These are phyloP conservation scores for Atractosteus spatula DNA, from an alignment of 2,113 vertebrate genomes.

Conservation along the genomic window DNA sequence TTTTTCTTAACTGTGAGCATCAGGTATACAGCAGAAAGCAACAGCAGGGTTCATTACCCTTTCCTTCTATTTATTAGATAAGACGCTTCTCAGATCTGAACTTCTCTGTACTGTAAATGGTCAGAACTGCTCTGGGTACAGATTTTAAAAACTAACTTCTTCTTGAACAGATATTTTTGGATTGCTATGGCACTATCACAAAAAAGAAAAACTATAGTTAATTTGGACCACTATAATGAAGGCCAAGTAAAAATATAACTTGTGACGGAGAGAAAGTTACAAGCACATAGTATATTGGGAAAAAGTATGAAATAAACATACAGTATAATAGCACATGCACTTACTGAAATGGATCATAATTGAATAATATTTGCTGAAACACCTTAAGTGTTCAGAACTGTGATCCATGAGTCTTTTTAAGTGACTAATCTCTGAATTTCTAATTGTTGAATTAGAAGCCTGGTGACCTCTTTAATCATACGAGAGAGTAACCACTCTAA, in stretches of 20 bases:
- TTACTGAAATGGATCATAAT: conserved; percentile 31
- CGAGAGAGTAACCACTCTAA: conserved; percentile 3
- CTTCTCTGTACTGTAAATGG: not conserved
- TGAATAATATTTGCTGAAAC: conserved; percentile 32
- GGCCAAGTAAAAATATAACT: conserved; percentile 12
- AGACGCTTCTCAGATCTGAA: too few species aligned
- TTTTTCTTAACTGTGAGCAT: too few species aligned
- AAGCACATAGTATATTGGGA: conserved; percentile 16
- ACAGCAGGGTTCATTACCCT: too few species aligned
- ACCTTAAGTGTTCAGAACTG: conserved; percentile 24
- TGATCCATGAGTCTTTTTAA: conserved; percentile 25
- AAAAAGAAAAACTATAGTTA: conserved; percentile 7
- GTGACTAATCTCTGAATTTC: conserved; percentile 20
- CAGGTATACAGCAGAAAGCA: too few species aligned
- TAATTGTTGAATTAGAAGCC: conserved; percentile 13
- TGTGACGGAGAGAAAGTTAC: conserved; percentile 23
- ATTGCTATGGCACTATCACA: conserved; percentile 18
- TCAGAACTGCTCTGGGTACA: not conserved
- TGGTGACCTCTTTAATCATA: conserved; percentile 11
- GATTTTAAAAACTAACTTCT: conserved; percentile 18
- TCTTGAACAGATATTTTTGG: conserved; percentile 21
- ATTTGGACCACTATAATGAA: not conserved
- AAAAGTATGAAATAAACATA: conserved; percentile 7
- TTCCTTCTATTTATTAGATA: too few species aligned
- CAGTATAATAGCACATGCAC: conserved; percentile 22